These are phyloP conservation scores for Machimus atricapillus DNA, from an alignment of 2,888 invertebrate species.

Conservation along the genomic window DNA sequence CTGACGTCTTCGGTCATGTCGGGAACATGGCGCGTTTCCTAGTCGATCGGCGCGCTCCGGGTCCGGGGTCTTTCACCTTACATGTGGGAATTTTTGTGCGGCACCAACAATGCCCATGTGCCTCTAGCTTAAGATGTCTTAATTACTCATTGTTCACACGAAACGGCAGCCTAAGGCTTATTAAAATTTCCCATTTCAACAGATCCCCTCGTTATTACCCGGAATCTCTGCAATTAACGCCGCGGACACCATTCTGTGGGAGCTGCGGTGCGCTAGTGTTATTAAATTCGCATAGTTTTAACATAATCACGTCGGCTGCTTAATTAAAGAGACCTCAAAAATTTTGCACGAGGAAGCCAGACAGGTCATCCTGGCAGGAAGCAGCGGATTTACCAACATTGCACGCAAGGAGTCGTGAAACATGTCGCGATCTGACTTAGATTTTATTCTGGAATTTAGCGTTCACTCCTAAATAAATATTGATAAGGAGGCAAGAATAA, in stretches of 20 bases:
- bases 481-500: neutral
- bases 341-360: neutral
- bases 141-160: constrained; percentile 45
- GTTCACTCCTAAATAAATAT: neutral
- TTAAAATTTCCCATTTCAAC: constrained; percentile 14
- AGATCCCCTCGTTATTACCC: neutral
- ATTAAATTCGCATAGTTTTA: neutral
- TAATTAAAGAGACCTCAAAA: neutral
- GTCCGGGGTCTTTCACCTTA: constrained; percentile 45
- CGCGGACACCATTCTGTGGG: neutral
- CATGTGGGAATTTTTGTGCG: constrained; percentile 14
- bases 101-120: constrained; percentile 13
- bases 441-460: neutral
- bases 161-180: neutral
- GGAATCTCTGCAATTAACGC: constrained; percentile 9
- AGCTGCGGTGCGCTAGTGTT: neutral
- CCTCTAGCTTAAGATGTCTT: constrained; percentile 36
- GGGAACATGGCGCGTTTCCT: constrained; percentile 29
- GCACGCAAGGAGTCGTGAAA: neutral
- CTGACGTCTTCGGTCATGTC: constrained; percentile 35
- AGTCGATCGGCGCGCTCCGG: neutral
- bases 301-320: neutral
- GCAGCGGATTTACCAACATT: neutral
- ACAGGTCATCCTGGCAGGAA: neutral
- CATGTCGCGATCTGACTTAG: neutral